These are phyloP conservation scores for Conus betulinus DNA, from an alignment of 1,140 invertebrate genomes.

Conservation along the genomic window DNA sequence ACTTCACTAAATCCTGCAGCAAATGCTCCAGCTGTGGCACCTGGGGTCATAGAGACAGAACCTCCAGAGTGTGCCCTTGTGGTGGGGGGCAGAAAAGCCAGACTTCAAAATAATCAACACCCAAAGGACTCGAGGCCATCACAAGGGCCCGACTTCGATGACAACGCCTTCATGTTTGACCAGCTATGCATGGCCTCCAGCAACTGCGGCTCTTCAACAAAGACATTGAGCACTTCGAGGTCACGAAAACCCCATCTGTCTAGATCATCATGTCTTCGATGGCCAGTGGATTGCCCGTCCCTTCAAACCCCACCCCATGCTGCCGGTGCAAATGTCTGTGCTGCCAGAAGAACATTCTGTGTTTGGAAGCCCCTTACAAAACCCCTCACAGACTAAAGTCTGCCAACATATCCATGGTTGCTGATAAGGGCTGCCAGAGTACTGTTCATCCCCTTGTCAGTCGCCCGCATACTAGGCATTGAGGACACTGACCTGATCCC, in stretches of 20 bases:
- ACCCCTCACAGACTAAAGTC: background rate
- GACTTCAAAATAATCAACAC: background rate
- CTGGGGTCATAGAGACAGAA: conserved; percentile 24
- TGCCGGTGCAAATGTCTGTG: conserved; percentile 1
- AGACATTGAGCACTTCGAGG: background rate
- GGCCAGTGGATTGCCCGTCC: conserved; percentile 18
- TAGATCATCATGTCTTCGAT: background rate
- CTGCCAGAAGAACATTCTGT: conserved; percentile 1
- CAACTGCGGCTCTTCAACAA: background rate
- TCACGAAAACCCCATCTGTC: background rate
- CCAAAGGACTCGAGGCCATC: conserved; percentile 35
- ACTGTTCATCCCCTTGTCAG: background rate
- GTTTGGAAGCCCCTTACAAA: background rate
- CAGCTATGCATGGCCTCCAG: conserved; percentile 35
- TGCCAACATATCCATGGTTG: background rate
- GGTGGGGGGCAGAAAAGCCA: conserved; percentile 30
- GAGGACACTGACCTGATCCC: conserved; percentile 25
- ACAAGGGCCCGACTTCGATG: conserved; percentile 27
- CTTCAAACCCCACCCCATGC: conserved; percentile 15
- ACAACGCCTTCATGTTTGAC: conserved; percentile 29
- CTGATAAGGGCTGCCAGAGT: conserved; percentile 32
- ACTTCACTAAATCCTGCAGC: conserved; percentile 38
- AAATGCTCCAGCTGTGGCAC: conserved; percentile 39
- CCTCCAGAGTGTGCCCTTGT: conserved; percentile 37
- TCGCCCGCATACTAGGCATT: background rate